A percentile compares a stretch with the other conserved stretches of the same genome.
These are phyloP conservation scores for Ptyas mucosa DNA, from an alignment of 2,113 vertebrate species.

Conservation along the genomic window DNA sequence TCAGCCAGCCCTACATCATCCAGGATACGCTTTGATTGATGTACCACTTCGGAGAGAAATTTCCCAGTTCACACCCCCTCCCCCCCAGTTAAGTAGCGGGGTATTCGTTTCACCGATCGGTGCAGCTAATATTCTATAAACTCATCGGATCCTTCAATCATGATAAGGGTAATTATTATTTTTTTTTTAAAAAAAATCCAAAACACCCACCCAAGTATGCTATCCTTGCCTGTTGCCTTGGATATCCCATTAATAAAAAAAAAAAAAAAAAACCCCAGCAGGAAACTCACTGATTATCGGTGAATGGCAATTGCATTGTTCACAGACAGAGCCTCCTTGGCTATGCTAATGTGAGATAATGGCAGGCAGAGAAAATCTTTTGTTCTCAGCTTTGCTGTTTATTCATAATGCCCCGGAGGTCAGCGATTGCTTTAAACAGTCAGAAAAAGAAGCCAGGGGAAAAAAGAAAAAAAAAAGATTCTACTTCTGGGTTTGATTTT, in stretches of 20 bases:
- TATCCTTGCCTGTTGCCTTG: constrained; percentile 69
- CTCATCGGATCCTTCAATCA: constrained; percentile 62
- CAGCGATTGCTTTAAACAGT: constrained; percentile 65
- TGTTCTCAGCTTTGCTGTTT: constrained; percentile 70
- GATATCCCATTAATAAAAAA: constrained; percentile 52
- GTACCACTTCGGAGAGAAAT: constrained; percentile 45
- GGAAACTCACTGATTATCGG: constrained; percentile 65
- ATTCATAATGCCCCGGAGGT: constrained; percentile 69
- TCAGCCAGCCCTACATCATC: constrained; percentile 39
- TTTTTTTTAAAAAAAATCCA: neutral
- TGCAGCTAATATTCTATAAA: constrained; percentile 54
- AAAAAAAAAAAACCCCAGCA: constrained; percentile 5
- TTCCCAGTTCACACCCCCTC: constrained; percentile 28
- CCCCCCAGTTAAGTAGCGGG: constrained; percentile 42
- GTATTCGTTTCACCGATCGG: constrained; percentile 53
- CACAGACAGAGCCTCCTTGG: constrained; percentile 65
- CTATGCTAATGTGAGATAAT: constrained; percentile 70
- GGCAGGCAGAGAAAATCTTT: constrained; percentile 69
- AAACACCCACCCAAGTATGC: constrained; percentile 65
- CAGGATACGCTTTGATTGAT: constrained; percentile 47
- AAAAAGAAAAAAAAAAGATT: constrained; percentile 38
- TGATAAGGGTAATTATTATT: constrained; percentile 13
- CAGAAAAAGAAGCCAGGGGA: constrained; percentile 56
- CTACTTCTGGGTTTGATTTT: constrained; percentile 32
- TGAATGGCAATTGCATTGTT: constrained; percentile 67